Conservation (phyloP, 2,113 vertebrate species). For the Triplophysa rosa region DNA sequence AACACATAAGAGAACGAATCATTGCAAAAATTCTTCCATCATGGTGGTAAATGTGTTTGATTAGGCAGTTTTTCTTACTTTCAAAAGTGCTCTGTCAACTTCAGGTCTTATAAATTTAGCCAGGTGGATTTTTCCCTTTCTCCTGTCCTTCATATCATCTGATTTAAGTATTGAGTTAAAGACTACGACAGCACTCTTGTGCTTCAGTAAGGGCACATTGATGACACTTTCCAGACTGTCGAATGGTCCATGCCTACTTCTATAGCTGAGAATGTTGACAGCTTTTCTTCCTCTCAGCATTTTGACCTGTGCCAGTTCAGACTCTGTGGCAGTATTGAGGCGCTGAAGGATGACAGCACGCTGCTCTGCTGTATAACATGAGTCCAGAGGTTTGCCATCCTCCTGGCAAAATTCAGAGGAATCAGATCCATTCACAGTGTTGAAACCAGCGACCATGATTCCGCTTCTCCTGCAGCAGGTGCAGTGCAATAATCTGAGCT, state of each 20-base stretch:
- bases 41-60: neutral
- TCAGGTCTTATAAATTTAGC: conserved; percentile 77
- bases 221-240: conserved; percentile 71
- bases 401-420: conserved; percentile 46
- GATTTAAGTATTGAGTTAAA: conserved; percentile 76
- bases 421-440: conserved; percentile 39
- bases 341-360: conserved; percentile 69
- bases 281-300: conserved; percentile 75
- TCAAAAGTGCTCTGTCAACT: conserved; percentile 69
- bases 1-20: conserved; percentile 40
- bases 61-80: conserved; percentile 67
- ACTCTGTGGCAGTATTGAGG: conserved; percentile 70
- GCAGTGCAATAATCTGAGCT: conserved; percentile 66
- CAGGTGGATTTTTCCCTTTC: conserved; percentile 63
- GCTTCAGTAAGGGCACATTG: conserved; percentile 72
- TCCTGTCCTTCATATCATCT: conserved; percentile 55
- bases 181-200: conserved; percentile 72
- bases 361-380: conserved; percentile 71
- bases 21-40: neutral
- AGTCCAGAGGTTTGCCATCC: conserved; percentile 59
- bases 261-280: conserved; percentile 63
- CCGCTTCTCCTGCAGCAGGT: conserved; percentile 71
- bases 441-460: conserved; percentile 55
- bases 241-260: conserved; percentile 74
- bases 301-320: conserved; percentile 71